Evolutionary conservation across 2,113 vertebrate genomes (phyloP).

Genomic region (Kryptolebias marmoratus): DNA sequence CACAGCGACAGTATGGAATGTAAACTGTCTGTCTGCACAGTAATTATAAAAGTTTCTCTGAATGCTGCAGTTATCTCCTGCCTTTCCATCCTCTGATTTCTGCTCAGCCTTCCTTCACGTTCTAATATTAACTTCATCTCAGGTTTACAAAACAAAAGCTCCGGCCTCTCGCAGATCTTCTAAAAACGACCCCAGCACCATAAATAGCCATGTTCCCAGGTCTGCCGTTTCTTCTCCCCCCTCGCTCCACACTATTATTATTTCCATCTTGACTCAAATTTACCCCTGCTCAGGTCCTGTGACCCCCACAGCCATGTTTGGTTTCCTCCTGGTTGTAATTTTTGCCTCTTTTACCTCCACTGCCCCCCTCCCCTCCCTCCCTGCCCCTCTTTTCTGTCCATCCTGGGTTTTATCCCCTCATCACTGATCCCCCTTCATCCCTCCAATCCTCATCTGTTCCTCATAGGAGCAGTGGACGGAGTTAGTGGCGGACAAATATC

Average conservation of each 20-base stretch:
- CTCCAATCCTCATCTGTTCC: constrained; percentile 82
- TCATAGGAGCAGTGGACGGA: constrained; percentile 67
- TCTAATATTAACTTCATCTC: constrained; percentile 73
- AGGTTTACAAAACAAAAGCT: constrained; percentile 70
- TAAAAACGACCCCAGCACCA: constrained; percentile 60
- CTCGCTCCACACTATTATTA: constrained; percentile 53
- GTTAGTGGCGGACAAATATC: constrained; percentile 55
- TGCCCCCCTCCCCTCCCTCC: constrained; percentile 17
- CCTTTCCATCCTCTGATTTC: constrained; percentile 18
- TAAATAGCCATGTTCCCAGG: constrained; percentile 74
- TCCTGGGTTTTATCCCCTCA: constrained; percentile 81
- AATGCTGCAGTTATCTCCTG: constrained; percentile 9
- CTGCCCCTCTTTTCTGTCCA: constrained; percentile 71
- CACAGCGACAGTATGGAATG: neutral
- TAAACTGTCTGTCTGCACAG: constrained; percentile 12
- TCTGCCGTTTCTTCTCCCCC: constrained; percentile 57
- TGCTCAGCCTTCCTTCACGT: constrained; percentile 30
- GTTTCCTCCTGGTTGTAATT: constrained; percentile 61
- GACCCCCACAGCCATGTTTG: constrained; percentile 68
- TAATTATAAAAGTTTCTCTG: neutral
- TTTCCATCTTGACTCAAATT: constrained; percentile 69
- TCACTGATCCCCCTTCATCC: constrained; percentile 84
- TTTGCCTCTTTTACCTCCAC: constrained; percentile 62
- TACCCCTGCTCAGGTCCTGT: constrained; percentile 56
- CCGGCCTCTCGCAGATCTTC: constrained; percentile 55